A percentile compares a stretch with the other conserved stretches of the same genome.
Evolutionary conservation across 2,888 invertebrate species (phyloP).

Genomic region (Brenthis hecate): DNA sequence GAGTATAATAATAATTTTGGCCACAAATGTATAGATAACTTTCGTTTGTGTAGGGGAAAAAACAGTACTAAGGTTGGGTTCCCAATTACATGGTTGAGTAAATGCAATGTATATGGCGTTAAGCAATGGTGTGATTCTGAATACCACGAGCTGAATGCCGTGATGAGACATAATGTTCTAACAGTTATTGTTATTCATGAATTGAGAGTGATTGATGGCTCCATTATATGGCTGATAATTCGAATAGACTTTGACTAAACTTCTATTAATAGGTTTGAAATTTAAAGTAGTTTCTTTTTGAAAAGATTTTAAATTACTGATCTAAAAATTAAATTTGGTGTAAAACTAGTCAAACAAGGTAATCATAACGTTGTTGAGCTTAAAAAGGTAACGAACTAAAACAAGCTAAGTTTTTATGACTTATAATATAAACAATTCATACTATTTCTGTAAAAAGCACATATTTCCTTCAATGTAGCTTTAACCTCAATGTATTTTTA

Average conservation of each 20-base stretch:
- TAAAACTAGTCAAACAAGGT: too few relatives aligned
- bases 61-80: constrained; percentile 44
- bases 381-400: not conserved
- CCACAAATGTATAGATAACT: not conserved
- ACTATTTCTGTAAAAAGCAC: constrained; percentile 2
- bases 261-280: constrained; percentile 8
- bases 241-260: constrained; percentile 19
- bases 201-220: constrained; percentile 32
- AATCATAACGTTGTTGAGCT: not conserved
- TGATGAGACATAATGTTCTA: constrained; percentile 17
- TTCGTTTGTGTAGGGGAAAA: constrained; percentile 21
- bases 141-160: constrained; percentile 52
- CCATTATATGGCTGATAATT: constrained; percentile 23
- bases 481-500: constrained; percentile 14
- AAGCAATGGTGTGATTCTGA: constrained; percentile 50
- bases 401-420: not conserved
- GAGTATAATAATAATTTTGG: not conserved
- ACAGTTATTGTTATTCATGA: constrained; percentile 32
- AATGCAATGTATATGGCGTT: constrained; percentile 41
- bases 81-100: constrained; percentile 66
- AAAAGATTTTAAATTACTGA: too few relatives aligned
- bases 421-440: constrained; percentile 4
- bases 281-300: constrained; percentile 5
- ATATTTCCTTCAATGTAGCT: constrained; percentile 12
- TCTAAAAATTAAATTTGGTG: not conserved